phyloP scores from a whole-genome alignment of 2,797 vertebrate species.

The Malacoctenus gilli region DNA sequence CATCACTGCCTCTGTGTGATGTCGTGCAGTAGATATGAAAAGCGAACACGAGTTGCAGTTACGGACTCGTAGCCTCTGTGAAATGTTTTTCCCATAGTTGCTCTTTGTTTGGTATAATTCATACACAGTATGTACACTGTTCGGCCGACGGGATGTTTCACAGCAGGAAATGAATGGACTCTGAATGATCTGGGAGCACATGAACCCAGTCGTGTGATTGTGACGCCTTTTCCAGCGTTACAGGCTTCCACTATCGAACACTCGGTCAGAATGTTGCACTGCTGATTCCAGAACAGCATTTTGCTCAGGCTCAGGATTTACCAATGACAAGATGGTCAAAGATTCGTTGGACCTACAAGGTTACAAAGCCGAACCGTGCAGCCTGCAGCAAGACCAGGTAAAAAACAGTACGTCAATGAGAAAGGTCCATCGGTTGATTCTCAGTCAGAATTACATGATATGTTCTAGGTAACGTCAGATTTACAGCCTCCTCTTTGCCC shows the following conservation, averaged over 20 bases:
- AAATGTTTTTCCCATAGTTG: slow-evolving; percentile 1
- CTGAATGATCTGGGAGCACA: slow-evolving; percentile 18
- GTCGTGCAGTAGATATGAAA: slow-evolving; percentile 25
- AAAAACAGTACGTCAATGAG: slow-evolving; percentile 37
- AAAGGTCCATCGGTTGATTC: slow-evolving; percentile 54
- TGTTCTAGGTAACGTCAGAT: no score
- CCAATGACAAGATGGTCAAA: slow-evolving; percentile 50
- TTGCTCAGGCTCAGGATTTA: slow-evolving; percentile 11
- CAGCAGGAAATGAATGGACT: slow-evolving; percentile 21
- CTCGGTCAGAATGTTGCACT: slow-evolving; percentile 13
- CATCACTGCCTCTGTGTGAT: slow-evolving; percentile 55
- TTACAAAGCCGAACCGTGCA: slow-evolving; percentile 35
- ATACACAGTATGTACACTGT: no score
- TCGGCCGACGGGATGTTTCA: not conserved
- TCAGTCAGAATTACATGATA: not conserved
- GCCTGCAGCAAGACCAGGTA: slow-evolving; percentile 29
- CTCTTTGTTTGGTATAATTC: slow-evolving; percentile 1
- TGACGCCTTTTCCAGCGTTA: not conserved
- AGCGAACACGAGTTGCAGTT: slow-evolving; percentile 14
- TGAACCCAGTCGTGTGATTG: slow-evolving; percentile 19
- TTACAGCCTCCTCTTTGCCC: no score
- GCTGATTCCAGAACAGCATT: slow-evolving; percentile 17
- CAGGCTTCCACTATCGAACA: slow-evolving; percentile 18
- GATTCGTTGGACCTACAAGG: slow-evolving; percentile 46
- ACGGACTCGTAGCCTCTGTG: not conserved